Base-by-base conservation (phyloP, 1,140 invertebrate species). In the Mercenaria mercenaria region DNA sequence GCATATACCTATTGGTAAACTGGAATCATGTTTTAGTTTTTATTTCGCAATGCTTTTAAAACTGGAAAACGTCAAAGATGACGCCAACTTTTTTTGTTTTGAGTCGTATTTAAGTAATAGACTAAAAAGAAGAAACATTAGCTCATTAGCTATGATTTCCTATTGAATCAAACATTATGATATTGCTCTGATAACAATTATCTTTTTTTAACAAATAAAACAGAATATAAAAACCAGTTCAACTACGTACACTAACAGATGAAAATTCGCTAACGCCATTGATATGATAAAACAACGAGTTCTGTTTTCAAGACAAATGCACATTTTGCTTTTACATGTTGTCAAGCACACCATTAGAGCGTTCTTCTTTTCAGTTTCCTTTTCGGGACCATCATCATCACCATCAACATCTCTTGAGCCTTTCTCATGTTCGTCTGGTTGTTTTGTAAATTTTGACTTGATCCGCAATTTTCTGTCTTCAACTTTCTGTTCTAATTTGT, bases 181-280 rank as follows among this genome's bases (percentile, higher is more conserved):
- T n/a, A n/a, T n/a, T n/a, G n/a, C n/a, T n/a, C n/a, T n/a, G n/a
- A n/a, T n/a, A n/a, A n/a, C n/a, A n/a, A n/a, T n/a, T n/a, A n/a
- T n/a, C n/a, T 67, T 15, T 74, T 52, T n/a, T 81, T 20, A 82
- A 64, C 80, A 82, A 15, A 39, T 23, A 64, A 41, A 41, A 67
- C 80, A 82, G 29, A 82, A 43, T 15, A 82, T 41, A 39, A 82
- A 43, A 26, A 67, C 61, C 18, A 82, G 2, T 34, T 82, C 80
- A 41, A 82, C 39, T 1, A 82, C 23, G n/a, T 64, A 82, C n/a
- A 82, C 52, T 61, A 82, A 26, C 8, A 82, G 47, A 43, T 82
- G 80, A 26, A 67, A n/a, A 47, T 67, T 64, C 67, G 56, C 56
- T 18, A 82, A 23, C 13, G 59, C 26, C 56, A 64, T 64, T 67